A percentile compares a stretch with the other conserved stretches of the same genome.
Conservation (phyloP, 2,888 invertebrate species). For the Calephelis perditalis region DNA sequence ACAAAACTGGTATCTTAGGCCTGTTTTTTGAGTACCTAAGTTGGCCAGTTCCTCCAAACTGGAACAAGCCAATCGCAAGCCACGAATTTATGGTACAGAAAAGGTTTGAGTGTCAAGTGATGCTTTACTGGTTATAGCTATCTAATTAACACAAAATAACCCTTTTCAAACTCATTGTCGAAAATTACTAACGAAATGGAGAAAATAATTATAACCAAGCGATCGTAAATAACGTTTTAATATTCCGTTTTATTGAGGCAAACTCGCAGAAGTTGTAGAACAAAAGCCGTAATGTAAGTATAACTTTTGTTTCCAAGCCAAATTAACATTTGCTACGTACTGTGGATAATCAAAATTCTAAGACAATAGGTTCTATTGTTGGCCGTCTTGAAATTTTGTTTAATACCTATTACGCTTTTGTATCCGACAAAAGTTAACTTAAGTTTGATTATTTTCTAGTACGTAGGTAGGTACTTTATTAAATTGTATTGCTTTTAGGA, state of each 20-base stretch:
- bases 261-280: constrained; percentile 6
- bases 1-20: no score
- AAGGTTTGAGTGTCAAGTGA: no score
- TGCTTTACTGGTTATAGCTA: no score
- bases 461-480: neutral
- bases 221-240: constrained; percentile 12
- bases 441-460: constrained; percentile 1
- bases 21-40: no score
- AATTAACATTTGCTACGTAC: constrained; percentile 15
- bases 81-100: no score
- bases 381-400: constrained; percentile 16
- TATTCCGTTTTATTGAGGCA: constrained; percentile 11
- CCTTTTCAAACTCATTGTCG: neutral
- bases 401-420: constrained; percentile 14
- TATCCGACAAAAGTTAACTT: constrained; percentile 3
- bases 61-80: no score
- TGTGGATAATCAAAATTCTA: constrained; percentile 18
- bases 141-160: no score
- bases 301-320: constrained; percentile 17
- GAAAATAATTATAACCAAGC: constrained; percentile 2
- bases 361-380: constrained; percentile 17
- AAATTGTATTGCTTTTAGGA: neutral
- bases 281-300: constrained; percentile 14
- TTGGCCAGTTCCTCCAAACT: no score
- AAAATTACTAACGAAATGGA: constrained; percentile 4